phyloP scores from a whole-genome alignment of 2,113 vertebrate genomes.

The Cottus gobio region DNA sequence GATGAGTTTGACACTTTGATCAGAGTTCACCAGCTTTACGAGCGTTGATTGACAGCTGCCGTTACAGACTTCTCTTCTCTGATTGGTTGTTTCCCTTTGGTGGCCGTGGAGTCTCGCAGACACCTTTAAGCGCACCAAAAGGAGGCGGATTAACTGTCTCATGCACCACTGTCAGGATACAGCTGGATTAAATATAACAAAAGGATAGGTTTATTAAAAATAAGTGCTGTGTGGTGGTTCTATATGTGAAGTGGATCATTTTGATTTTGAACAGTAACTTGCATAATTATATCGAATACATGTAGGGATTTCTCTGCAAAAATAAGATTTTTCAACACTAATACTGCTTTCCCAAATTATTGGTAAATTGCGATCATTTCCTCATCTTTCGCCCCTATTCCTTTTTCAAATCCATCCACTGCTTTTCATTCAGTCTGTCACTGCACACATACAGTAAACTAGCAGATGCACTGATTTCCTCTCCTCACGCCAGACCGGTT shows the following conservation, averaged over 20 bases:
- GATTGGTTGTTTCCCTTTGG: too few species aligned
- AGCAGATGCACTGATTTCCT: not conserved
- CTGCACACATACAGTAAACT: not conserved
- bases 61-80: too few species aligned
- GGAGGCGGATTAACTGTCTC: not conserved
- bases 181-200: not conserved
- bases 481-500: slow-evolving; percentile 1
- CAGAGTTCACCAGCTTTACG: too few species aligned
- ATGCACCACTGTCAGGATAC: not conserved
- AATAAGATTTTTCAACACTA: not conserved
- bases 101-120: too few species aligned
- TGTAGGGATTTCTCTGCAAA: not conserved
- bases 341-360: not conserved
- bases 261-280: not conserved
- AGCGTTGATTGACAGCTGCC: too few species aligned
- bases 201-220: not conserved
- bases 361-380: not conserved
- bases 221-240: not conserved
- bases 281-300: too few species aligned
- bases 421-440: slow-evolving; percentile 2
- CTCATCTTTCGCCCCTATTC: not conserved
- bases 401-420: not conserved
- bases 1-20: too few species aligned
- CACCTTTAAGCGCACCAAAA: too few species aligned
- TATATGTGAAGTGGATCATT: too few species aligned